Evolutionary conservation across 2,888 invertebrate species (phyloP).

Genomic region (Erebia epiphron): DNA sequence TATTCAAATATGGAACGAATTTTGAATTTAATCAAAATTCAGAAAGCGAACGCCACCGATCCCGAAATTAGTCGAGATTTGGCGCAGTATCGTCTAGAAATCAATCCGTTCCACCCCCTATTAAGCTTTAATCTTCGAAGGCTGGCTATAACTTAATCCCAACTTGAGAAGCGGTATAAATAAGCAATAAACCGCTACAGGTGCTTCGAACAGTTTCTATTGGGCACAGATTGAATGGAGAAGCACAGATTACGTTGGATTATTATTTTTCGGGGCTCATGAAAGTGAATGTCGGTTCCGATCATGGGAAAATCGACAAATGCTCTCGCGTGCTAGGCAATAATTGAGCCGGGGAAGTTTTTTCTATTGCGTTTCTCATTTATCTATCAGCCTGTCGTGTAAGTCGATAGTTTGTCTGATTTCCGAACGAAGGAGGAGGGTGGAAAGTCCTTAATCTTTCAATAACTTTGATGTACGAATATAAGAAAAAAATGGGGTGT

Average conservation of each 20-base stretch:
- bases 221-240: constrained; percentile 58
- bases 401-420: constrained; percentile 52
- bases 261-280: constrained; percentile 44
- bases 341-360: constrained; percentile 68
- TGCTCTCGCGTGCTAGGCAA: constrained; percentile 71
- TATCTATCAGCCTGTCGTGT: constrained; percentile 60
- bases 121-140: constrained; percentile 80
- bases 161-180: constrained; percentile 78
- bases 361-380: constrained; percentile 61
- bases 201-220: constrained; percentile 68
- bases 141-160: constrained; percentile 81
- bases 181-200: constrained; percentile 80
- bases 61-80: constrained; percentile 65
- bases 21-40: constrained; percentile 51
- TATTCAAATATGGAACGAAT: constrained; percentile 32
- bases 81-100: constrained; percentile 70
- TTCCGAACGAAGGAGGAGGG: constrained; percentile 35
- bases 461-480: constrained; percentile 19
- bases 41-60: constrained; percentile 49
- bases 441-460: constrained; percentile 29
- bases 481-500: too few species aligned
- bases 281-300: constrained; percentile 41
- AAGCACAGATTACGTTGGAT: constrained; percentile 58
- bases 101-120: constrained; percentile 77
- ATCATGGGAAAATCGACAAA: constrained; percentile 71